phyloP scores from a whole-genome alignment of 2,797 vertebrate genomes.

The Microctenopoma stevenorrisi region DNA sequence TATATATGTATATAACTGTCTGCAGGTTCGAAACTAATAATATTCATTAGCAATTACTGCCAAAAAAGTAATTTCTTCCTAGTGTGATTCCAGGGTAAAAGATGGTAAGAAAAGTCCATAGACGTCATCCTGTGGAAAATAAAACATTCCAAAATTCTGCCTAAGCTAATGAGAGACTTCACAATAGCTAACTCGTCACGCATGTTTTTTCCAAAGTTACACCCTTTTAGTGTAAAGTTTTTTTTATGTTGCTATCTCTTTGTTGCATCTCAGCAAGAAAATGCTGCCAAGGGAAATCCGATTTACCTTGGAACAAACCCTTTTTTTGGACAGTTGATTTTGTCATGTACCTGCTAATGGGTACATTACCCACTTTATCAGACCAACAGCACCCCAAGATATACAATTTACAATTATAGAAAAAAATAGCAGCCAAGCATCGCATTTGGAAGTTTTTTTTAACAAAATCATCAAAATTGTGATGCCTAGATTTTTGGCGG shows the following conservation, averaged over 20 bases:
- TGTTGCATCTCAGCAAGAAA: conserved; percentile 23
- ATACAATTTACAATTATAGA: background rate
- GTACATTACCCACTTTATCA: background rate
- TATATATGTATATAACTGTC: conserved; percentile 20
- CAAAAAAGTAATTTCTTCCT: background rate
- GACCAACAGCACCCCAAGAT: background rate
- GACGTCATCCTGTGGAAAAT: background rate
- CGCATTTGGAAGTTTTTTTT: background rate
- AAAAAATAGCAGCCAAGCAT: conserved; percentile 1
- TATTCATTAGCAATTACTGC: conserved; percentile 22
- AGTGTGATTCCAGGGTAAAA: background rate
- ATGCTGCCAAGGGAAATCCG: conserved; percentile 17
- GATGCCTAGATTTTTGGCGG: background rate
- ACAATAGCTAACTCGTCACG: background rate
- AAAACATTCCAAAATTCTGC: background rate
- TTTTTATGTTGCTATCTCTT: conserved; percentile 1
- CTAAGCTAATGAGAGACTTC: background rate
- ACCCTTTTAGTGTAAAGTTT: background rate
- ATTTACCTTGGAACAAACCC: background rate
- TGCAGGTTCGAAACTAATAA: conserved; percentile 11
- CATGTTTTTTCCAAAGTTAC: background rate
- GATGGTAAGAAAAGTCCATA: background rate
- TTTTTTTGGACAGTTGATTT: background rate
- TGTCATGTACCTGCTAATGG: background rate
- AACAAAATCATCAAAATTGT: background rate